These are phyloP conservation scores for Atherix ibis DNA, from an alignment of 2,888 invertebrate species.

Conservation along the genomic window DNA sequence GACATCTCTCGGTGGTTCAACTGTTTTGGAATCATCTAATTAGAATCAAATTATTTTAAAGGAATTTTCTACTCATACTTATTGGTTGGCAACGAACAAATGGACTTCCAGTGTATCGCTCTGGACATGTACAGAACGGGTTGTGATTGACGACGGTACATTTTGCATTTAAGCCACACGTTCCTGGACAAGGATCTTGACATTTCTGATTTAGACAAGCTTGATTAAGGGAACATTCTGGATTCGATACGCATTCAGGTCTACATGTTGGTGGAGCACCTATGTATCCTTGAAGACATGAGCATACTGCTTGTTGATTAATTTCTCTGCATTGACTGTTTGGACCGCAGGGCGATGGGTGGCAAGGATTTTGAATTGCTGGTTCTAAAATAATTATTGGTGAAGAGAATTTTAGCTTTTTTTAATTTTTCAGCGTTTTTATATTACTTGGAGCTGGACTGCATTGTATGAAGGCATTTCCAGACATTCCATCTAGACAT, in stretches of 20 bases:
- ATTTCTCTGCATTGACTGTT: slow-evolving; percentile 60
- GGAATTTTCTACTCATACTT: slow-evolving; percentile 36
- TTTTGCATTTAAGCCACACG: slow-evolving; percentile 59
- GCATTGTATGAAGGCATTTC: slow-evolving; percentile 61
- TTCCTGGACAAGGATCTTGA: slow-evolving; percentile 63
- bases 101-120: slow-evolving; percentile 55
- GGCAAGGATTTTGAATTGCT: slow-evolving; percentile 42
- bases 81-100: slow-evolving; percentile 48
- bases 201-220: slow-evolving; percentile 69
- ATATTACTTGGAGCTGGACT: slow-evolving; percentile 24
- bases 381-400: slow-evolving; percentile 24
- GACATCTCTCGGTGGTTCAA: slow-evolving; percentile 33
- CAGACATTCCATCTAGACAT: slow-evolving; percentile 44
- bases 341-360: slow-evolving; percentile 59
- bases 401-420: too few relatives aligned
- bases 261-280: slow-evolving; percentile 65
- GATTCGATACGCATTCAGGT: slow-evolving; percentile 58
- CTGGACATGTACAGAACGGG: slow-evolving; percentile 60
- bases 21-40: slow-evolving; percentile 17
- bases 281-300: slow-evolving; percentile 51
- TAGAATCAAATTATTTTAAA: slow-evolving; percentile 1
- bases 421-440: too few relatives aligned
- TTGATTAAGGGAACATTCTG: slow-evolving; percentile 56
- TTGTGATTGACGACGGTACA: slow-evolving; percentile 68
- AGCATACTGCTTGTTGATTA: slow-evolving; percentile 57